These are phyloP conservation scores for Panthera tigris DNA, from an alignment of 2,113 vertebrate genomes.

Conservation along the genomic window DNA sequence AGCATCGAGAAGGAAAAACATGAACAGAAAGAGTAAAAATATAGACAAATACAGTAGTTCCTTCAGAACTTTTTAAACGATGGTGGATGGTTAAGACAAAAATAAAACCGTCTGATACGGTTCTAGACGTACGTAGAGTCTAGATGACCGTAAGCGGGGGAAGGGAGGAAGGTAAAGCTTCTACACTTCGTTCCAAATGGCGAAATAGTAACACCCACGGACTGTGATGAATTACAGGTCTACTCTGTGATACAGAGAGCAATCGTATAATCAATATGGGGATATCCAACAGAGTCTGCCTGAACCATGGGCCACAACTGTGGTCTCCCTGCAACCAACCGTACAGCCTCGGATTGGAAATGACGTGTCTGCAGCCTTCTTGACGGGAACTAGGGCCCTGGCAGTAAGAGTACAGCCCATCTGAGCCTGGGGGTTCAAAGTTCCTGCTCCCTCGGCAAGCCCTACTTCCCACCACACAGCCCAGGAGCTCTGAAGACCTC, in stretches of 20 bases:
- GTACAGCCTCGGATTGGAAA: fast-evolving
- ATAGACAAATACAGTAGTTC: background rate
- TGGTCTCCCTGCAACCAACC: background rate
- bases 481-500: background rate
- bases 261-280: too few relatives aligned
- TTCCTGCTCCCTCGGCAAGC: background rate
- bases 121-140: background rate
- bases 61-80: background rate
- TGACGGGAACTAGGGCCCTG: background rate
- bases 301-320: background rate
- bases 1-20: background rate
- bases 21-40: background rate
- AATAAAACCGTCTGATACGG: background rate
- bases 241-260: fast-evolving
- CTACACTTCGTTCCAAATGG: background rate
- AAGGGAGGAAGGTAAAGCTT: background rate
- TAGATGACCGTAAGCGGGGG: background rate
- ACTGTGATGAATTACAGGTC: background rate
- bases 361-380: background rate
- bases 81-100: background rate
- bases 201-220: background rate
- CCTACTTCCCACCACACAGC: background rate
- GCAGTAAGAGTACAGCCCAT: background rate
- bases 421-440: background rate
- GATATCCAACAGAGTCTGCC: fast-evolving